Evolutionary conservation across 1,140 invertebrate species (phyloP), one percentile per base, ranked within the genome.

Genomic region (Drosophila tropicalis): DNA sequence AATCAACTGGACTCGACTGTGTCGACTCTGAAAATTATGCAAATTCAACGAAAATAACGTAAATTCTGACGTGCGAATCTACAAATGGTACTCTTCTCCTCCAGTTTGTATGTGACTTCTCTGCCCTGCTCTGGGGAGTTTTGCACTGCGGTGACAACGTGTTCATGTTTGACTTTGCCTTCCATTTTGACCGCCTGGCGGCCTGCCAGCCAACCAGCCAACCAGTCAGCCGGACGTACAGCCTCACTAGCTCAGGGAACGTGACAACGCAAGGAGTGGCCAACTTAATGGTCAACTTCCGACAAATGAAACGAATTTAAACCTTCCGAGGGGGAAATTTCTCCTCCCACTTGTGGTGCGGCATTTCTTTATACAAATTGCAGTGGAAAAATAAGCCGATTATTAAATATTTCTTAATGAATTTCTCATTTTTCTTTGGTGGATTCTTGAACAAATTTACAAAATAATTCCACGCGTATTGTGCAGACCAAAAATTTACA

Each of bases 381-480:
- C 40, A 70, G 19, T 55, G 29, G 19, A 40, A 44, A 79, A 62
- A 71, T 79, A 89, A 87, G 84, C 84, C 89, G 76, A 87, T 87
- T 87, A 89, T 89, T 83, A 74, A 87, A 87, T 80, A 87, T 87
- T 89, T 89, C 83, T 66, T 77, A 87, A 86, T 87, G 72, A 79
- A 86, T 86, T 87, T 83, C 79, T 72, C 55, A 78, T 75, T 22
- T 60, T 29, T 15, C 54, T 55, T 67, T 67, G 63, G 44, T 40
- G 64, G 69, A 44, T 78, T 62, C 32, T 47, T 22, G 22, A 60
- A 47, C 47, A 58, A 77, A 34, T 67, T 76, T 22, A 34, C 51
- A 44, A 22, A 36, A 67, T 51, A 36, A 47, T 17, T 47, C 15
- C 44, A 47, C 15, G 44, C 15, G 44, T 47, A 15, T 47, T 47